Evolutionary conservation across 1,140 invertebrate species (phyloP).

Genomic region (Helicoverpa zea): DNA sequence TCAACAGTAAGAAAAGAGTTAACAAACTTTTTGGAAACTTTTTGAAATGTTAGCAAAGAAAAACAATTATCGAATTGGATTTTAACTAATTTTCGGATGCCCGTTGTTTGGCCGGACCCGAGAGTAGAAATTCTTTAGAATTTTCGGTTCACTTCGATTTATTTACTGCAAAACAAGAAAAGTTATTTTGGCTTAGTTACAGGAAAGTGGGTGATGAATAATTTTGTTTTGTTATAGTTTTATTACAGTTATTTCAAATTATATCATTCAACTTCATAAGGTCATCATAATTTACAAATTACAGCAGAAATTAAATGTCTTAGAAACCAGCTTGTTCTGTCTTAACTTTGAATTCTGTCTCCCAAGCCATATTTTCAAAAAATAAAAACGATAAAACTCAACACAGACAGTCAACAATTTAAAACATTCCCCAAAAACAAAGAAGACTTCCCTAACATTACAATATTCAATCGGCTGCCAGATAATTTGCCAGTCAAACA

Average conservation of each 20-base stretch:
- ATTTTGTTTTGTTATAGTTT: background rate
- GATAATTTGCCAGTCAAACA: conserved; percentile 29
- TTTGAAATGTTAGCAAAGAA: conserved; percentile 59
- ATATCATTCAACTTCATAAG: no score
- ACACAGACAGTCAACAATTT: background rate
- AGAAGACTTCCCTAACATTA: conserved; percentile 3
- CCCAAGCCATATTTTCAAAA: background rate
- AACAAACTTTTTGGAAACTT: conserved; percentile 49
- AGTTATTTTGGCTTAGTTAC: background rate
- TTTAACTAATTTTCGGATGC: conserved; percentile 57
- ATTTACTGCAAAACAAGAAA: conserved; percentile 17
- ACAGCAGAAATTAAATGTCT: no score
- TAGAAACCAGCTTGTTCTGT: no score
- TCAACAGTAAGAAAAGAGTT: conserved; percentile 64
- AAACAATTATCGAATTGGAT: conserved; percentile 65
- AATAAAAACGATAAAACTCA: background rate
- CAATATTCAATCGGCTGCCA: conserved; percentile 32
- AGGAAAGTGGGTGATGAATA: background rate
- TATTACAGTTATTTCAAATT: no score
- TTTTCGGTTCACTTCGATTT: background rate
- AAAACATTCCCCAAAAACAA: background rate
- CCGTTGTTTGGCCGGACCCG: conserved; percentile 45
- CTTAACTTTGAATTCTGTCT: background rate
- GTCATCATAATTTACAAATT: no score
- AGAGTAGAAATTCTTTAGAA: conserved; percentile 15